phyloP scores from a whole-genome alignment of 2,888 invertebrate genomes.

The Apantesis nais region DNA sequence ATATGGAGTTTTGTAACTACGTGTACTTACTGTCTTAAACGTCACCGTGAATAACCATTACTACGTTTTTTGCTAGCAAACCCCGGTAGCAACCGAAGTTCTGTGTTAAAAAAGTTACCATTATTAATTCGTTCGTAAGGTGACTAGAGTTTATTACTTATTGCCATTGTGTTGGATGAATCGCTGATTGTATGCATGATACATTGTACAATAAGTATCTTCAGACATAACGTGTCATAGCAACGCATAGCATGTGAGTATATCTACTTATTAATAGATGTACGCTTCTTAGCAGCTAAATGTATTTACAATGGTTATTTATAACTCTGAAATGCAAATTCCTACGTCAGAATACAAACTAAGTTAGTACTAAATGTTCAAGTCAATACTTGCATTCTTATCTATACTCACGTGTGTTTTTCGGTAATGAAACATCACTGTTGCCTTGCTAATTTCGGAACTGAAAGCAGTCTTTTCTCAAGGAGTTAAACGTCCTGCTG shows the following conservation, averaged over 20 bases:
- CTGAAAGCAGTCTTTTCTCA: not conserved
- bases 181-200: not conserved
- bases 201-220: not conserved
- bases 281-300: not conserved
- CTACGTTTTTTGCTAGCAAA: conserved; percentile 69
- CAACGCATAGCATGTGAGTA: not conserved
- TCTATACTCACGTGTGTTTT: not conserved
- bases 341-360: not conserved
- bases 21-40: conserved; percentile 39
- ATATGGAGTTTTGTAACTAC: conserved; percentile 22
- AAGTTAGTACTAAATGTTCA: not conserved
- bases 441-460: not conserved
- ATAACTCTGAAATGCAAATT: not conserved
- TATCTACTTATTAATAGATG: conserved; percentile 1
- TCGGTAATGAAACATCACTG: not conserved
- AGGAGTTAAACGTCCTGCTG: not conserved
- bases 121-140: conserved; percentile 57
- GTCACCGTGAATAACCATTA: conserved; percentile 56
- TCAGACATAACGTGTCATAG: not conserved
- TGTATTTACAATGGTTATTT: not conserved
- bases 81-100: conserved; percentile 65
- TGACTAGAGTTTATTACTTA: conserved; percentile 62
- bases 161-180: conserved; percentile 46
- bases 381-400: not conserved
- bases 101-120: conserved; percentile 59